Conservation (phyloP, 2,888 invertebrate genomes). For the Leptinotarsa juncta region DNA sequence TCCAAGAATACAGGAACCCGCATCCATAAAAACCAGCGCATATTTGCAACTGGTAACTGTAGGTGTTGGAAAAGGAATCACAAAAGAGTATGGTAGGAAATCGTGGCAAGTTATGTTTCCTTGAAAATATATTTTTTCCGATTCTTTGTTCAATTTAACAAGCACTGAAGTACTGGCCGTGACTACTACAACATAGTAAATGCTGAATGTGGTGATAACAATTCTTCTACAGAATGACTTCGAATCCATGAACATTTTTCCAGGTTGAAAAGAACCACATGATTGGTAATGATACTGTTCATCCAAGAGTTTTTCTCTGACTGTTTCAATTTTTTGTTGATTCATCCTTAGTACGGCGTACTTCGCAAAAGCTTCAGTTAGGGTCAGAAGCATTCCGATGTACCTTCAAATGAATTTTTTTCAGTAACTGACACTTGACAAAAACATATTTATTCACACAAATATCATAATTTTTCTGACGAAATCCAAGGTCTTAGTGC, state of each 20-base stretch:
- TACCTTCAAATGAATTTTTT: background rate
- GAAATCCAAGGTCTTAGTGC: too few relatives aligned
- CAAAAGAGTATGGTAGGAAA: background rate
- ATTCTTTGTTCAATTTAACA: background rate
- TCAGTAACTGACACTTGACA: background rate
- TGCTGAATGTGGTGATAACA: background rate
- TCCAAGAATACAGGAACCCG: background rate
- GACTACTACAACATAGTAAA: background rate
- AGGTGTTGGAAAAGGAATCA: constrained; percentile 9
- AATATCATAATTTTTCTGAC: background rate
- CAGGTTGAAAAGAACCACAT: background rate
- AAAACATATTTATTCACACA: background rate
- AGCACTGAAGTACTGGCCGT: background rate
- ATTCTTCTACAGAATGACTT: background rate
- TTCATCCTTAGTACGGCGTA: background rate
- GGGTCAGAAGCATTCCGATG: constrained; percentile 1
- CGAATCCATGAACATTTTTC: constrained; percentile 2
- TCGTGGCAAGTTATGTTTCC: constrained; percentile 4
- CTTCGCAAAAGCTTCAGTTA: background rate
- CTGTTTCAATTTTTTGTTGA: background rate
- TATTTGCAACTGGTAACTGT: constrained; percentile 1
- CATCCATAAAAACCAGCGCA: background rate
- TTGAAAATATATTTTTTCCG: background rate
- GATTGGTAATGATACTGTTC: constrained; percentile 3
- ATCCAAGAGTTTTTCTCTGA: background rate